Evolutionary conservation across 2,797 vertebrate species (phyloP).

Genomic region (Peromyscus eremicus): DNA sequence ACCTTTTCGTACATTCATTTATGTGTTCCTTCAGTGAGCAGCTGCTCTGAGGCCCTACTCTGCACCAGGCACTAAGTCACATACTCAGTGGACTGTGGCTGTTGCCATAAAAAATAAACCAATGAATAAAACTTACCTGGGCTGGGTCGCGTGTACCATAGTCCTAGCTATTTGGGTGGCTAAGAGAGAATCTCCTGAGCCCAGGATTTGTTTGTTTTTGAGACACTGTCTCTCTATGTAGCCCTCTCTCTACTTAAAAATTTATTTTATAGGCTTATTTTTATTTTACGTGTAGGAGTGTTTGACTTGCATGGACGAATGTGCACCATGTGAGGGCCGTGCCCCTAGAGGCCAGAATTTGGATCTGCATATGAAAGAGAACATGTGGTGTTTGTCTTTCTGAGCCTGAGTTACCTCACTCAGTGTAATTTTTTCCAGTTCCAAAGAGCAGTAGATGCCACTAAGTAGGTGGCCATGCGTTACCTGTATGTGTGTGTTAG

Average conservation of each 20-base stretch:
- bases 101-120: background rate
- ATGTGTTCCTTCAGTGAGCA: background rate
- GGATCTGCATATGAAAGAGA: background rate
- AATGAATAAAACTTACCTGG: background rate
- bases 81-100: background rate
- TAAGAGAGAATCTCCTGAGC: background rate
- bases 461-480: background rate
- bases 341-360: background rate
- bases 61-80: background rate
- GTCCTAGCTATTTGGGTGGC: background rate
- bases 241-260: background rate
- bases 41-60: slow-evolving; percentile 17
- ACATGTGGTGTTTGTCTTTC: background rate
- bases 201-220: background rate
- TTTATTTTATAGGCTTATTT: background rate
- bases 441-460: background rate
- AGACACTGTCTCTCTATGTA: background rate
- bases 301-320: background rate
- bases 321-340: background rate
- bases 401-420: background rate
- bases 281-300: background rate
- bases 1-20: slow-evolving; percentile 18
- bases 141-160: background rate
- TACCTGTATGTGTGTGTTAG: background rate
- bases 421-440: background rate